Conservation (phyloP, 2,797 vertebrate species). For the Melopsittacus undulatus region DNA sequence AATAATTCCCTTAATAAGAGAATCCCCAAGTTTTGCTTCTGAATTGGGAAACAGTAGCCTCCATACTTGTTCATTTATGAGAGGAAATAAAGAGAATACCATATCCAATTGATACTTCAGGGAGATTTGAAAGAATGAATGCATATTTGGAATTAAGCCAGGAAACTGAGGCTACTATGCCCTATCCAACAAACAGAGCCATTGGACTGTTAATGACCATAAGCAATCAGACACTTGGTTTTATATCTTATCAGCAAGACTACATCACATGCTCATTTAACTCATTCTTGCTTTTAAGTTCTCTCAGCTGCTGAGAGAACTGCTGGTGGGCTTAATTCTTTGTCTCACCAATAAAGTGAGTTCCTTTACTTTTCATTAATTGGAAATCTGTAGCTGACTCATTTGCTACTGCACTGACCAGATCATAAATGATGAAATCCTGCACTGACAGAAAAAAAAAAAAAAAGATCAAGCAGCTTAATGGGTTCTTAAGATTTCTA, state of each 20-base stretch:
- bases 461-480: background rate
- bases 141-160: slow-evolving; percentile 23
- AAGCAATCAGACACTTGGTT: background rate
- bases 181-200: background rate
- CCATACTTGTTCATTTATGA: background rate
- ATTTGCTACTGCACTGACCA: background rate
- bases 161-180: background rate
- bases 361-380: background rate
- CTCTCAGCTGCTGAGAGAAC: background rate
- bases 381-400: background rate
- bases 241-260: background rate
- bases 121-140: slow-evolving; percentile 44
- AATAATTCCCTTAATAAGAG: background rate
- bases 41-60: background rate
- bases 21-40: background rate
- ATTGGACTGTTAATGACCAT: slow-evolving; percentile 37
- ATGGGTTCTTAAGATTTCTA: background rate
- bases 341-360: background rate
- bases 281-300: background rate
- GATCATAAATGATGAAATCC: background rate
- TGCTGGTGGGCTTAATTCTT: background rate
- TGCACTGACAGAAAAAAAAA: background rate
- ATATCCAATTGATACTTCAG: slow-evolving; percentile 28
- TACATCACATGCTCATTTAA: background rate
- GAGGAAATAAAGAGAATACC: slow-evolving; percentile 14